phyloP scores from a whole-genome alignment of 2,113 vertebrate genomes.

The Rhea pennata region DNA sequence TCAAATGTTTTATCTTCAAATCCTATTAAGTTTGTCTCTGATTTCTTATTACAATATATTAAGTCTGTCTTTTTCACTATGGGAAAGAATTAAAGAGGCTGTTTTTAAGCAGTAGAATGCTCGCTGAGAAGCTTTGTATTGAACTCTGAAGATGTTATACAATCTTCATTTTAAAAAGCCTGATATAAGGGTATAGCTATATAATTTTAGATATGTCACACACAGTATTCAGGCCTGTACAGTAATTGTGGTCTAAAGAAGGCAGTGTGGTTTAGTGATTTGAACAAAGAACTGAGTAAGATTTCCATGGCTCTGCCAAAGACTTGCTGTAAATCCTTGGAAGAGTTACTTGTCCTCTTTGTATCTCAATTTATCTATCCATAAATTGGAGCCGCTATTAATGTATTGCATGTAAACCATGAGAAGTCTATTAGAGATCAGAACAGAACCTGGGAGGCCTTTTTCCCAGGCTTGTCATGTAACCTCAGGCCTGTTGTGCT shows the following conservation, averaged over 20 bases:
- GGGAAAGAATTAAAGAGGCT: not conserved
- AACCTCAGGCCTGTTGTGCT: conserved; percentile 49
- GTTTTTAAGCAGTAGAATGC: not conserved
- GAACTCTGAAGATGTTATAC: conserved; percentile 16
- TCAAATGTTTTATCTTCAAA: conserved; percentile 20
- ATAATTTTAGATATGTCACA: conserved; percentile 40
- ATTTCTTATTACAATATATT: not conserved
- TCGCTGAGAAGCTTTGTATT: conserved; percentile 7
- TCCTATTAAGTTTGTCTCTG: not conserved
- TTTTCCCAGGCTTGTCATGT: conserved; percentile 47
- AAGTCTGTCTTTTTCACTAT: not conserved
- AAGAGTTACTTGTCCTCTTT: conserved; percentile 40
- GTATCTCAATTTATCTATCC: conserved; percentile 57
- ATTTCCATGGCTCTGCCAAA: conserved; percentile 28
- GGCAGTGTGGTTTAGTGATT: conserved; percentile 37
- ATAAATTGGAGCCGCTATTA: conserved; percentile 47
- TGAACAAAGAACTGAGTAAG: conserved; percentile 48
- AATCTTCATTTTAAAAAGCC: conserved; percentile 33
- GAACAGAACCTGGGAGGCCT: conserved; percentile 61
- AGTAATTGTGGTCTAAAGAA: conserved; percentile 39
- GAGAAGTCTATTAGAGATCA: conserved; percentile 55
- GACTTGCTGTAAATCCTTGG: conserved; percentile 53
- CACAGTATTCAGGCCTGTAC: conserved; percentile 28
- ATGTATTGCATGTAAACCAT: conserved; percentile 42
- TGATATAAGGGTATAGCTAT: conserved; percentile 3